Conservation (phyloP, 1,140 invertebrate genomes). For the Drosophila sulfurigaster region DNA sequence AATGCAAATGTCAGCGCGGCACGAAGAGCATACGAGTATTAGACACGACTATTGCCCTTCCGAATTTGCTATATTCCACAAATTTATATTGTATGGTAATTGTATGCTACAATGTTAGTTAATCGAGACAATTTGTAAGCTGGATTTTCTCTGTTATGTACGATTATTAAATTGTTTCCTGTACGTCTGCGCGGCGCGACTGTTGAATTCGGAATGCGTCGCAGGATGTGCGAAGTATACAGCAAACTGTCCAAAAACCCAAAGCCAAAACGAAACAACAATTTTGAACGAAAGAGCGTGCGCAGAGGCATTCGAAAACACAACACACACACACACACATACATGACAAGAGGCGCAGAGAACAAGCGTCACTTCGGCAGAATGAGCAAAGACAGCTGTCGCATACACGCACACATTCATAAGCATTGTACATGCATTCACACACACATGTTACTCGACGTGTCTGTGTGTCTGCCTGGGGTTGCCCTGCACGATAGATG, state of each 20-base stretch:
- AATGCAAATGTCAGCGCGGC: constrained; percentile 47
- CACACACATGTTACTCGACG: not conserved
- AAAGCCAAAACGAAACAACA: constrained; percentile 8
- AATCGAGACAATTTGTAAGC: constrained; percentile 23
- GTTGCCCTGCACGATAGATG: constrained; percentile 26
- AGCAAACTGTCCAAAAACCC: not conserved
- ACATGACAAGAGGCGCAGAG: not conserved
- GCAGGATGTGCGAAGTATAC: constrained; percentile 32
- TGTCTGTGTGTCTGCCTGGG: constrained; percentile 2
- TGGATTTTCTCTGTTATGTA: constrained; percentile 10
- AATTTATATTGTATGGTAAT: not conserved
- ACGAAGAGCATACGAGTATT: constrained; percentile 21
- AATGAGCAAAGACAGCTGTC: constrained; percentile 55
- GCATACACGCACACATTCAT: constrained; percentile 5
- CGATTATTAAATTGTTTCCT: constrained; percentile 10
- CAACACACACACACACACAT: constrained; percentile 12
- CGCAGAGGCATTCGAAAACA: constrained; percentile 50
- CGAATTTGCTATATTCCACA: not conserved
- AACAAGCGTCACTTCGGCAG: too few species aligned
- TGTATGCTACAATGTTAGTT: not conserved
- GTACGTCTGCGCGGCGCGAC: constrained; percentile 69
- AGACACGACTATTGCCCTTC: not conserved
- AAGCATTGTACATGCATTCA: not conserved
- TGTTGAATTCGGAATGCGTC: constrained; percentile 41
- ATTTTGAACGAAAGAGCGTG: constrained; percentile 45